Evolutionary conservation across 2,797 vertebrate species (phyloP).

Genomic region (Darevskia mixta): DNA sequence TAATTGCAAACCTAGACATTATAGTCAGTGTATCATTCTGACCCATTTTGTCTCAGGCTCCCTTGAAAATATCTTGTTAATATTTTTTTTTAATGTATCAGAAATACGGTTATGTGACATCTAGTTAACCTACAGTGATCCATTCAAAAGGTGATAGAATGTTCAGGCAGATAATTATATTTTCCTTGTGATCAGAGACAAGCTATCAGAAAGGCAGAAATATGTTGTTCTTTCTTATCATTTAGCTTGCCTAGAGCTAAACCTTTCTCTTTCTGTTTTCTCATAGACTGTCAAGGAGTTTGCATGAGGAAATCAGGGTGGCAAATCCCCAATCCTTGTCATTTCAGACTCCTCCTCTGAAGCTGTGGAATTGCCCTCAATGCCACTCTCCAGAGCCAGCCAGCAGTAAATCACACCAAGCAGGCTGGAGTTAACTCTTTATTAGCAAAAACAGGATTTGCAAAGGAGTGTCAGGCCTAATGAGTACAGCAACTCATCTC

Average conservation of each 20-base stretch:
- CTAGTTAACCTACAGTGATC: background rate
- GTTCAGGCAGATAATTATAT: constrained; percentile 19
- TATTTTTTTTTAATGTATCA: background rate
- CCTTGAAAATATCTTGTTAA: background rate
- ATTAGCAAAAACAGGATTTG: too few relatives aligned
- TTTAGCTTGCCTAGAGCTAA: background rate
- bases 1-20: background rate
- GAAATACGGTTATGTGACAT: background rate
- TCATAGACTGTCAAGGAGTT: background rate
- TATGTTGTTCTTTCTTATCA: background rate
- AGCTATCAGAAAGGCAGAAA: constrained; percentile 12
- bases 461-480: too few relatives aligned
- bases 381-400: too few relatives aligned
- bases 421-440: too few relatives aligned
- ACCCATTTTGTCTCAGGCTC: background rate
- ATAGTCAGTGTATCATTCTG: background rate
- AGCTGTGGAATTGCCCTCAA: too few relatives aligned
- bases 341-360: background rate
- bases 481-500: too few relatives aligned
- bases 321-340: background rate
- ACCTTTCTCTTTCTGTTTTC: background rate
- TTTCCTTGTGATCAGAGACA: background rate
- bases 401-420: too few relatives aligned
- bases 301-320: too few relatives aligned
- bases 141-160: constrained; percentile 14